Evolutionary conservation across 2,797 vertebrate species (phyloP).

Genomic region (Chrysocyon brachyurus): DNA sequence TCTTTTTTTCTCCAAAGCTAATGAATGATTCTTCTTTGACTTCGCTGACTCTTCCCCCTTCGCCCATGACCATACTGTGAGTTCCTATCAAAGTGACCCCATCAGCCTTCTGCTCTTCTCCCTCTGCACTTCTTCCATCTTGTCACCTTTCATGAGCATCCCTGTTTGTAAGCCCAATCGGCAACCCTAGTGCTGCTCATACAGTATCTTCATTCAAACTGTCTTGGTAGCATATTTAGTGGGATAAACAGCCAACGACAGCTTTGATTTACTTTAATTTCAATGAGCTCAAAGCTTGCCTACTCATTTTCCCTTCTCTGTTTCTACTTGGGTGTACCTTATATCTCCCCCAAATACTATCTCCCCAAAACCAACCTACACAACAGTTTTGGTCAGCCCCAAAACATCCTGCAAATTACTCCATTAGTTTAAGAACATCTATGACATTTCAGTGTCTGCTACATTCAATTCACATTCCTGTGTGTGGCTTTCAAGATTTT

Average conservation of each 20-base stretch:
- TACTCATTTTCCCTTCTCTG: background rate
- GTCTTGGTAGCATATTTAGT: background rate
- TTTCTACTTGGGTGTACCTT: background rate
- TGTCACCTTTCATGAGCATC: background rate
- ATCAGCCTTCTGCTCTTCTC: background rate
- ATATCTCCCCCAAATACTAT: background rate
- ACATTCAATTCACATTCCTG: slow-evolving; percentile 12
- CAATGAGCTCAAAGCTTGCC: background rate
- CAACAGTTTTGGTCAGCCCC: background rate
- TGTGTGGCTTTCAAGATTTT: background rate
- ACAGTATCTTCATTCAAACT: slow-evolving; percentile 1
- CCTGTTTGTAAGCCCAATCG: background rate
- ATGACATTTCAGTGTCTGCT: background rate
- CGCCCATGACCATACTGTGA: background rate
- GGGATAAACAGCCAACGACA: background rate
- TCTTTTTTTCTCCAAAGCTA: background rate
- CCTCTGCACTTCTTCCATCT: background rate
- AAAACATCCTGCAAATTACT: background rate
- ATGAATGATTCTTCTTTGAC: background rate
- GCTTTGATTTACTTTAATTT: background rate
- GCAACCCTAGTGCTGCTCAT: background rate
- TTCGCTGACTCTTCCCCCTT: background rate
- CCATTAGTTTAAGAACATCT: background rate
- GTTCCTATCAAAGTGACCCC: background rate
- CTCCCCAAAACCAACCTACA: background rate